A percentile compares a stretch with the other conserved stretches of the same genome.
Evolutionary conservation across 2,888 invertebrate species (phyloP).

Genomic region (Fabriciana adippe): DNA sequence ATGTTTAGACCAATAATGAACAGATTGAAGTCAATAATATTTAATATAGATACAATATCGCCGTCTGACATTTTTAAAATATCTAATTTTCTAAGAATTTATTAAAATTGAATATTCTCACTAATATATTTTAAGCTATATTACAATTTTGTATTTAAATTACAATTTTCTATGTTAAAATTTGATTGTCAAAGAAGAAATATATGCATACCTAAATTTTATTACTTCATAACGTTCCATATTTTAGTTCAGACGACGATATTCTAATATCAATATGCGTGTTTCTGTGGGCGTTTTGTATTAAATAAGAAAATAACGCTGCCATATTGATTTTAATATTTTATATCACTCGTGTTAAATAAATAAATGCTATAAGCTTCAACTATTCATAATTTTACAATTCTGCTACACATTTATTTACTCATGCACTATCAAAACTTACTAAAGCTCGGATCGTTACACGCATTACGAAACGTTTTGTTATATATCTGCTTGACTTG

Average conservation of each 20-base stretch:
- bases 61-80: background rate
- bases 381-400: slow-evolving; percentile 2
- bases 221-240: background rate
- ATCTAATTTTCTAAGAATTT: background rate
- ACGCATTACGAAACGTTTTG: slow-evolving; percentile 4
- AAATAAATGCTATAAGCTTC: slow-evolving; percentile 22
- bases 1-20: slow-evolving; percentile 4
- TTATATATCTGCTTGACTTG: slow-evolving; percentile 17
- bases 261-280: slow-evolving; percentile 11
- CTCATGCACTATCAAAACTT: slow-evolving; percentile 4
- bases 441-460: background rate
- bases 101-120: no score
- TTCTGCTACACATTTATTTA: slow-evolving; percentile 7
- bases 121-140: no score
- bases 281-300: slow-evolving; percentile 29
- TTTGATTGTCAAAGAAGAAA: no score
- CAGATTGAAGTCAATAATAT: background rate
- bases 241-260: background rate
- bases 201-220: background rate
- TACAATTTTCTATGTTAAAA: no score
- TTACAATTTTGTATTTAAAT: no score
- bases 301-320: slow-evolving; percentile 42
- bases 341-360: slow-evolving; percentile 28
- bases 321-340: slow-evolving; percentile 45
- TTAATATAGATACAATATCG: background rate